phyloP scores from a whole-genome alignment of 1,140 invertebrate genomes.

The Pinna nobilis region DNA sequence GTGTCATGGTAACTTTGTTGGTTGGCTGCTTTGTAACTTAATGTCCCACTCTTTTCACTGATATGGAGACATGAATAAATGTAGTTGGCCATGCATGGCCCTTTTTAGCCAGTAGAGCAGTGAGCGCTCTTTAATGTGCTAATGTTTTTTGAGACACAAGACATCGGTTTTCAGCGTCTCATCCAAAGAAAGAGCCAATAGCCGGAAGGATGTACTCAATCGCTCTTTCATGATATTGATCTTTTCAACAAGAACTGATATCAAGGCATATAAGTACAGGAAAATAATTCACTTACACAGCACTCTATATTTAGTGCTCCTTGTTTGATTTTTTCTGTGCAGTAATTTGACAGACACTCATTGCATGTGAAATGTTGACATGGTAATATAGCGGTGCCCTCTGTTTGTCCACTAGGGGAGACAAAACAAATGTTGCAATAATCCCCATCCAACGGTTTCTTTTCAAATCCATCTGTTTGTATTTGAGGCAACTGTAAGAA shows the following conservation, averaged over 20 bases:
- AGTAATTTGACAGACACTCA: neutral
- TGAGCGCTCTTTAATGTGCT: neutral
- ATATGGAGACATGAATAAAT: too few species aligned
- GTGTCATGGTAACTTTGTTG: too few species aligned
- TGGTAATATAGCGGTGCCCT: neutral
- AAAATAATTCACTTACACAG: neutral
- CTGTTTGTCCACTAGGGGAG: too few species aligned
- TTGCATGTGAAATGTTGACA: constrained; percentile 3
- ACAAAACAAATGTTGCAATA: too few species aligned
- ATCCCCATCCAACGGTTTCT: too few species aligned
- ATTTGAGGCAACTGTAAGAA: too few species aligned
- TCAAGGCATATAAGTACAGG: neutral
- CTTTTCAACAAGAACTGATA: neutral
- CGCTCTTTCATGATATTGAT: neutral
- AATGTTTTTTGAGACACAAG: neutral
- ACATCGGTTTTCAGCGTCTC: neutral
- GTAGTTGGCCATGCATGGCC: too few species aligned
- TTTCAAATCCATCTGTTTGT: too few species aligned
- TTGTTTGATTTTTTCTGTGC: neutral
- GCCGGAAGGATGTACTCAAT: neutral
- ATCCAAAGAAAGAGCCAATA: neutral
- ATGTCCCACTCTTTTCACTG: too few species aligned
- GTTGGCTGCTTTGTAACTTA: too few species aligned
- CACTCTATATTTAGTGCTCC: neutral
- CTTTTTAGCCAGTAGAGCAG: too few species aligned